Evolutionary conservation across 2,888 invertebrate species (phyloP).

Genomic region (Cantharis rufa): DNA sequence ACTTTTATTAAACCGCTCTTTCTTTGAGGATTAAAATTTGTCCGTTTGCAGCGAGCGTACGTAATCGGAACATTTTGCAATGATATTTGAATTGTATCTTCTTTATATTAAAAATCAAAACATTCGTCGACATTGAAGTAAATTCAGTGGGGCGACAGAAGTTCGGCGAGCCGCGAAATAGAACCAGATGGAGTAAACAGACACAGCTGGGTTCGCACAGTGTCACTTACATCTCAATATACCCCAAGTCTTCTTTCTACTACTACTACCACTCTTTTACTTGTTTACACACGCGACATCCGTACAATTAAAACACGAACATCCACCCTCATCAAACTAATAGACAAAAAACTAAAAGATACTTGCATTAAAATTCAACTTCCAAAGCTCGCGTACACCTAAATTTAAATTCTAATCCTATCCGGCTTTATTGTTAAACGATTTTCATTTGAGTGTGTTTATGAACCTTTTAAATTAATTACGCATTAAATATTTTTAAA

Average conservation of each 20-base stretch:
- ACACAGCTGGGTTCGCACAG: conserved; percentile 49
- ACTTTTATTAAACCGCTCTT: conserved; percentile 39
- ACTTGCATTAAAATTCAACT: neutral
- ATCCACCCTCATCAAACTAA: conserved; percentile 1
- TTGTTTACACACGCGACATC: conserved; percentile 50
- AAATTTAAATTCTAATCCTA: neutral
- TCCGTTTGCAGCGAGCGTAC: conserved; percentile 40
- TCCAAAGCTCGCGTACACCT: neutral
- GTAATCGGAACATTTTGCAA: conserved; percentile 41
- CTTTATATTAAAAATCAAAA: conserved; percentile 47
- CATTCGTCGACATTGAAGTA: conserved; percentile 38
- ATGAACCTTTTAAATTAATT: neutral
- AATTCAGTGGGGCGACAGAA: conserved; percentile 40
- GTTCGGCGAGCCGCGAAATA: conserved; percentile 52
- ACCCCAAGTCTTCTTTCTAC: conserved; percentile 40
- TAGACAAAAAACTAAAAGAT: neutral
- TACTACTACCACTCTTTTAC: conserved; percentile 35
- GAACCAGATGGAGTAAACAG: conserved; percentile 55
- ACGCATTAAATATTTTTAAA: neutral
- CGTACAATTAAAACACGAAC: conserved; percentile 48
- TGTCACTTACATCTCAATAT: conserved; percentile 52
- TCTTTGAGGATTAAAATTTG: conserved; percentile 44
- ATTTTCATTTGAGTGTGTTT: neutral
- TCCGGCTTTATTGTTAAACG: neutral
- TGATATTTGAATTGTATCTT: conserved; percentile 35